phyloP scores from a whole-genome alignment of 2,888 invertebrate species.

The Trachelus troglodyta region DNA sequence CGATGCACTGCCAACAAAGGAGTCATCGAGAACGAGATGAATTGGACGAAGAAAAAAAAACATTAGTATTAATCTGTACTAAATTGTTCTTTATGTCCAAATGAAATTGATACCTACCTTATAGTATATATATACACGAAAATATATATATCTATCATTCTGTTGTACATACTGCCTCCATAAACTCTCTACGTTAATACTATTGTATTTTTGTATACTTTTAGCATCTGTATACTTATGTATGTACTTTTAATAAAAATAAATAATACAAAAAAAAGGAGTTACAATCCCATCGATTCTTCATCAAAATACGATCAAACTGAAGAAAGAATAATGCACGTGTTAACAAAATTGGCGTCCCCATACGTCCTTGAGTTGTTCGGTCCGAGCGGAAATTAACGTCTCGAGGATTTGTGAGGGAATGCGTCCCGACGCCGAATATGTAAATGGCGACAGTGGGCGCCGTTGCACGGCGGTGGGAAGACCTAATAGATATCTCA shows the following conservation, averaged over 20 bases:
- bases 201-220: constrained; percentile 61
- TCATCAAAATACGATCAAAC: not conserved
- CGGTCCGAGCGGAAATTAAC: not conserved
- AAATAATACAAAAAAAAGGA: constrained; percentile 33
- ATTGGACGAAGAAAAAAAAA: constrained; percentile 11
- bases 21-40: not conserved
- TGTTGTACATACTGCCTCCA: constrained; percentile 39
- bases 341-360: not conserved
- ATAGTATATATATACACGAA: constrained; percentile 38
- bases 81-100: constrained; percentile 39
- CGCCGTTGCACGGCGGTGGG: not conserved
- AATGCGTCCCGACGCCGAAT: not conserved
- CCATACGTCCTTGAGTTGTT: not conserved
- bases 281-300: not conserved
- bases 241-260: constrained; percentile 53
- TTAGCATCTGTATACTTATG: constrained; percentile 54
- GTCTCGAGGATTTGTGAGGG: not conserved
- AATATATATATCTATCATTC: constrained; percentile 47
- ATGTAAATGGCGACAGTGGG: not conserved
- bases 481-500: not conserved
- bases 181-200: constrained; percentile 55
- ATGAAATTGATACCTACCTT: constrained; percentile 28
- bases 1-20: not conserved
- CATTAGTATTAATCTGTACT: constrained; percentile 26
- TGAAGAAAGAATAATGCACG: not conserved